A percentile compares a stretch with the other conserved stretches of the same genome.
These are phyloP conservation scores for Pelodiscus sinensis DNA, from an alignment of 2,113 vertebrate genomes.

Conservation along the genomic window DNA sequence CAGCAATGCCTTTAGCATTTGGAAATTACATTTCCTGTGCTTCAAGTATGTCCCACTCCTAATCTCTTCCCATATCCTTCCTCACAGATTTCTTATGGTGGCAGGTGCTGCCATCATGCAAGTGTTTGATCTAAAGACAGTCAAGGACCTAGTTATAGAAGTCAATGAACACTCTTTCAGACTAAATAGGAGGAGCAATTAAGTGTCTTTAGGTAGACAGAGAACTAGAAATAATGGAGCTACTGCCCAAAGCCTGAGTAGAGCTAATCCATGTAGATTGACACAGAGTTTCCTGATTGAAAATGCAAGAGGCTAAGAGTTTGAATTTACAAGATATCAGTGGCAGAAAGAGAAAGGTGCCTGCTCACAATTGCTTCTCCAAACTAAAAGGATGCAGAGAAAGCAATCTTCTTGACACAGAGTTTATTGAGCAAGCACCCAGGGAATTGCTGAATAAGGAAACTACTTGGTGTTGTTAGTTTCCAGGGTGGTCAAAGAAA, in stretches of 20 bases:
- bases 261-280: neutral
- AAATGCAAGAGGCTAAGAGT: neutral
- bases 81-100: neutral
- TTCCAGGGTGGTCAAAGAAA: neutral
- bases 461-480: neutral
- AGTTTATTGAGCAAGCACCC: neutral
- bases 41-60: fast-evolving
- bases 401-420: neutral
- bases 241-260: neutral
- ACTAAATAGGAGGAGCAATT: neutral
- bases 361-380: neutral
- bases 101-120: neutral
- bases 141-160: fast-evolving
- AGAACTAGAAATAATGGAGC: neutral
- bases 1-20: neutral
- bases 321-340: neutral
- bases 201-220: neutral
- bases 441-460: neutral
- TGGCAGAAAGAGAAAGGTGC: neutral
- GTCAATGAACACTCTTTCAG: neutral
- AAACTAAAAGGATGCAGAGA: neutral
- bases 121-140: neutral
- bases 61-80: fast-evolving
- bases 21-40: neutral
- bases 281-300: neutral